Evolutionary conservation across 2,888 invertebrate genomes (phyloP).

Genomic region (Colostygia pectinataria): DNA sequence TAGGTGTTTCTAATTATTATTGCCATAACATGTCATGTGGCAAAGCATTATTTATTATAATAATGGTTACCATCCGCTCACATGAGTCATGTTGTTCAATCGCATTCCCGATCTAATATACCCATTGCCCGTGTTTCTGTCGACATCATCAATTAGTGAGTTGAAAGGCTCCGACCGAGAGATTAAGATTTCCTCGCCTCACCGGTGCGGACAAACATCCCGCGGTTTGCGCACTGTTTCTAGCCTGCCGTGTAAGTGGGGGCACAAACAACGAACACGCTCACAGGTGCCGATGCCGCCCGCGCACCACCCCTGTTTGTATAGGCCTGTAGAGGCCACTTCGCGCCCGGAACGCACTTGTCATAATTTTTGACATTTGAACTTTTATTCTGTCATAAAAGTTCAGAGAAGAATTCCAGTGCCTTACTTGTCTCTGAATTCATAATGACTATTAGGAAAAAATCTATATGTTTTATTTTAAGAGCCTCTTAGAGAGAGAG

Average conservation of each 20-base stretch:
- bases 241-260: constrained; percentile 70
- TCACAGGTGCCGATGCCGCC: constrained; percentile 69
- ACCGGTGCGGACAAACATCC: constrained; percentile 63
- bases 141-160: constrained; percentile 44
- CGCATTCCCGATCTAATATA: constrained; percentile 38
- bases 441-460: too few species aligned
- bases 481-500: too few species aligned
- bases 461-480: too few species aligned
- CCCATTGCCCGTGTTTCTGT: constrained; percentile 32
- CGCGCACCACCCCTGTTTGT: constrained; percentile 60
- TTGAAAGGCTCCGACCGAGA: constrained; percentile 51
- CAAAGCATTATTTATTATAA: too few species aligned
- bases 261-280: constrained; percentile 61
- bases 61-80: background rate
- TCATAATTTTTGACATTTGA: constrained; percentile 57
- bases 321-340: constrained; percentile 51
- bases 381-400: constrained; percentile 30
- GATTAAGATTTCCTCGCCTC: constrained; percentile 76
- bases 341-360: constrained; percentile 49
- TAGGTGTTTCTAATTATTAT: too few species aligned
- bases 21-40: too few species aligned
- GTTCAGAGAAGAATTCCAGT: too few species aligned
- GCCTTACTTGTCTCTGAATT: too few species aligned
- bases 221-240: constrained; percentile 69
- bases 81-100: constrained; percentile 29